phyloP scores from a whole-genome alignment of 2,113 vertebrate genomes.

The Hiodon alosoides region DNA sequence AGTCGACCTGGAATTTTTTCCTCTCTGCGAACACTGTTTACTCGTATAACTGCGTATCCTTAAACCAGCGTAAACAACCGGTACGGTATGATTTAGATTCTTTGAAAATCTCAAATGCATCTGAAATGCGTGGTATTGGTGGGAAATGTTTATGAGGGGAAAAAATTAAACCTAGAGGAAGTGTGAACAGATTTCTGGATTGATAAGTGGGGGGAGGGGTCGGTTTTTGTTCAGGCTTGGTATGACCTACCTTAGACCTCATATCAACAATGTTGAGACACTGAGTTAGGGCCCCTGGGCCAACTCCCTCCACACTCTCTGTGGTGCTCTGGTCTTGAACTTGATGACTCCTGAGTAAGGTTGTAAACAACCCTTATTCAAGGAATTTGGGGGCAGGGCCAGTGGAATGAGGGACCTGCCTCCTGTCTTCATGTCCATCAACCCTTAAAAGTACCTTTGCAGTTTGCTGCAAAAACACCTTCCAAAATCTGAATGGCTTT shows the following conservation, averaged over 20 bases:
- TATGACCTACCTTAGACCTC: too few species aligned
- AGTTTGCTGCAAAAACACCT: not conserved
- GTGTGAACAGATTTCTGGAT: not conserved
- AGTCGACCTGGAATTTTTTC: too few species aligned
- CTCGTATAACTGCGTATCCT: too few species aligned
- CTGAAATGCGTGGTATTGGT: too few species aligned
- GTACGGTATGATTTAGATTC: too few species aligned
- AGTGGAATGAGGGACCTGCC: not conserved
- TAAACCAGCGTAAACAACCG: too few species aligned
- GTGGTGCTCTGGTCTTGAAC: not conserved
- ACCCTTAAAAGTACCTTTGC: not conserved
- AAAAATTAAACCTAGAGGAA: not conserved
- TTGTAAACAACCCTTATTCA: conserved; percentile 12
- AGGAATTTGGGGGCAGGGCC: conserved; percentile 17
- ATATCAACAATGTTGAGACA: not conserved
- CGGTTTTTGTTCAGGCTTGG: too few species aligned
- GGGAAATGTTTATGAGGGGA: too few species aligned
- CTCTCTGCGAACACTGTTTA: too few species aligned
- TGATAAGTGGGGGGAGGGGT: too few species aligned
- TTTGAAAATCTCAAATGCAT: too few species aligned
- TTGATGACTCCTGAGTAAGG: not conserved
- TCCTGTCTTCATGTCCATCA: conserved; percentile 8
- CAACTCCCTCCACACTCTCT: not conserved
- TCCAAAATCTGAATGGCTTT: too few species aligned
- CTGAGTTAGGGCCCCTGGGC: not conserved